phyloP scores from a whole-genome alignment of 2,113 vertebrate species.

The Callipepla californica region DNA sequence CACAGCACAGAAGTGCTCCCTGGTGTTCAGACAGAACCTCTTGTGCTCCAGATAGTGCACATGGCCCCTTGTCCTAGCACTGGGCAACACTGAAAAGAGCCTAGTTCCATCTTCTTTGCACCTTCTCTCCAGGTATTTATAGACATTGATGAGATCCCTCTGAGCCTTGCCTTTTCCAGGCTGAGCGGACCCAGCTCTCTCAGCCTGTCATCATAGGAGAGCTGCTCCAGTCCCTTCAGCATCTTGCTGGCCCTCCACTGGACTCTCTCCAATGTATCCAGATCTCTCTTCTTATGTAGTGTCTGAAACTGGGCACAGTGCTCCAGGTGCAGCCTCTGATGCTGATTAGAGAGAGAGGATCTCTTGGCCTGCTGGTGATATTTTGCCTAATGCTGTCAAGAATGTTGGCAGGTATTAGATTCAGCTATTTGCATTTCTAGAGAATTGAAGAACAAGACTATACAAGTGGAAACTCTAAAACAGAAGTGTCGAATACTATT shows the following conservation, averaged over 20 bases:
- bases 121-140: background rate
- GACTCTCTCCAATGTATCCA: background rate
- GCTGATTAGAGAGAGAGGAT: background rate
- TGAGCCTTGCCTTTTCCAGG: background rate
- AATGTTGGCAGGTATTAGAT: background rate
- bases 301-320: background rate
- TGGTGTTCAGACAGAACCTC: background rate
- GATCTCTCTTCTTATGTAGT: background rate
- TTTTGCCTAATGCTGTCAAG: background rate
- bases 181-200: background rate
- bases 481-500: background rate
- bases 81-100: background rate
- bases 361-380: background rate
- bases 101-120: background rate
- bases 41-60: background rate
- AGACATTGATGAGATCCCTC: background rate
- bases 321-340: background rate
- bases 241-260: background rate
- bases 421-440: background rate
- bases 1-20: background rate
- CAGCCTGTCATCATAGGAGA: background rate
- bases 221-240: background rate
- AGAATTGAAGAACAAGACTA: background rate
- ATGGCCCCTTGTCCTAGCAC: background rate
- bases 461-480: background rate